Conservation (phyloP, 2,888 invertebrate genomes). For the Elysia crispata region DNA sequence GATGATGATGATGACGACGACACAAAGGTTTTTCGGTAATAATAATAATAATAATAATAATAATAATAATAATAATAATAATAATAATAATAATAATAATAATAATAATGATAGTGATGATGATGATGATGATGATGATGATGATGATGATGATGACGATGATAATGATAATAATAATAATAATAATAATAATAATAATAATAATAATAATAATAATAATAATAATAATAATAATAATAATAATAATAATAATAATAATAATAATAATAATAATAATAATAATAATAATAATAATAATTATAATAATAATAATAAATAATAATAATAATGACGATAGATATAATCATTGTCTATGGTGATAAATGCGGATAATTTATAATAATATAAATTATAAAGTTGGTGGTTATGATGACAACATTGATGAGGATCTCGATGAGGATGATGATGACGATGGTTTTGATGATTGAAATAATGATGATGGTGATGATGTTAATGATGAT, state of each 20-base stretch:
- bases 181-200: constrained; percentile 20
- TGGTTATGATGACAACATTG: too few species aligned
- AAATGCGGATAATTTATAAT: too few species aligned
- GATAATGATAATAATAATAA: constrained; percentile 33
- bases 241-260: not conserved
- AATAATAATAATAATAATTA: too few species aligned
- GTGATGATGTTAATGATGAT: too few species aligned
- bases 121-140: constrained; percentile 38
- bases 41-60: constrained; percentile 21
- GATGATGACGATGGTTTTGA: too few species aligned
- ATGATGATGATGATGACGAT: constrained; percentile 30
- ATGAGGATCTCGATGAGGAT: too few species aligned
- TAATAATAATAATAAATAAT: too few species aligned
- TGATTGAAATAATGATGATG: too few species aligned
- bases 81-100: constrained; percentile 24
- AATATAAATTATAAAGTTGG: too few species aligned
- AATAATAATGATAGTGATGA: constrained; percentile 30
- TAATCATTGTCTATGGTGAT: too few species aligned
- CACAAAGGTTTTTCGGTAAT: not conserved
- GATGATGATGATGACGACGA: too few species aligned
- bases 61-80: constrained; percentile 22
- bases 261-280: not conserved
- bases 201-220: constrained; percentile 3
- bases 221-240: not conserved
- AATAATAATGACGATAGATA: too few species aligned